A percentile compares a stretch with the other conserved stretches of the same genome.
Evolutionary conservation across 2,113 vertebrate species (phyloP).

Genomic region (Panurus biarmicus): DNA sequence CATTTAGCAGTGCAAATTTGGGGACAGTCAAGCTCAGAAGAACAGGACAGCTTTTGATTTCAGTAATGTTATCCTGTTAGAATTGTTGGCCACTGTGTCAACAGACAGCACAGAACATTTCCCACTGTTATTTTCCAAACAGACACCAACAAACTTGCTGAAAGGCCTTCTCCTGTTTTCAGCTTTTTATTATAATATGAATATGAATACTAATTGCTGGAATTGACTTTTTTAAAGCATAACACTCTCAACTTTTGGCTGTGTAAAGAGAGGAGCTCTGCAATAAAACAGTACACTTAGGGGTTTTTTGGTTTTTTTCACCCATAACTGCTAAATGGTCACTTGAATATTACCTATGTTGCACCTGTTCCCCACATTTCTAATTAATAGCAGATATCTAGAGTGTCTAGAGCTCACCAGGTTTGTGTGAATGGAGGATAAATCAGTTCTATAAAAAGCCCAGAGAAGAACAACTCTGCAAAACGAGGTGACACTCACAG

Average conservation of each 20-base stretch:
- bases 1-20: not conserved
- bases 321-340: not conserved
- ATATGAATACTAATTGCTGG: not conserved
- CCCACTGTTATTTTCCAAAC: not conserved
- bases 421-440: not conserved
- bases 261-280: not conserved
- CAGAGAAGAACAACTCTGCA: not conserved
- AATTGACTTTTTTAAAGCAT: not conserved
- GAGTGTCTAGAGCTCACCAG: not conserved
- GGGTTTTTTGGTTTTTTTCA: not conserved
- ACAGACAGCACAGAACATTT: not conserved
- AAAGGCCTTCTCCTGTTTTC: not conserved
- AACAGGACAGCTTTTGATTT: not conserved
- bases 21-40: not conserved
- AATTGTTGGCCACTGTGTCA: not conserved
- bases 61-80: not conserved
- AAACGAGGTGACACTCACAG: accelerated
- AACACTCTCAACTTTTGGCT: not conserved
- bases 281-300: not conserved
- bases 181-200: not conserved
- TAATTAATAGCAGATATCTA: not conserved
- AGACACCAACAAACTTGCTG: not conserved
- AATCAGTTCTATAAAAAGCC: not conserved
- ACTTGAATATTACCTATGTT: not conserved
- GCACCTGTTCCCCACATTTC: not conserved